Conservation (phyloP, 2,888 invertebrate species). For the Cataglyphis cursor region DNA sequence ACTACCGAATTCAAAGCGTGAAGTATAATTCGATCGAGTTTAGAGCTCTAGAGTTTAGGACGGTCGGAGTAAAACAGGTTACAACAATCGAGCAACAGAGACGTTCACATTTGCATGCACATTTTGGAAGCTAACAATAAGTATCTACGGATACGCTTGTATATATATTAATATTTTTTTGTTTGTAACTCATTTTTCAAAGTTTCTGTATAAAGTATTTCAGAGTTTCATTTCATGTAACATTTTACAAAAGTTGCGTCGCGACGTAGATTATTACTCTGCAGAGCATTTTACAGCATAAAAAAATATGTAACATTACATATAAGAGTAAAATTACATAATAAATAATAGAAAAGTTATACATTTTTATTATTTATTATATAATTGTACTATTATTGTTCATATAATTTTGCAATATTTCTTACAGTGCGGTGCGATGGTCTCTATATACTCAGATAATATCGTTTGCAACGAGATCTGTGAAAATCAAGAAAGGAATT, state of each 20-base stretch:
- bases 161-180: background rate
- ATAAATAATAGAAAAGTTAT: background rate
- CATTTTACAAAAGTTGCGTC: background rate
- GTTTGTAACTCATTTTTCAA: background rate
- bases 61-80: conserved; percentile 80
- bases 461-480: conserved; percentile 25
- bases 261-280: background rate
- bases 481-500: conserved; percentile 45
- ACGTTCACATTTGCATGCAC: conserved; percentile 67
- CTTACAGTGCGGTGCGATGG: background rate
- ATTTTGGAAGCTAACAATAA: background rate
- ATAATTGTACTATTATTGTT: background rate
- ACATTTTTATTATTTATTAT: background rate
- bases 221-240: background rate
- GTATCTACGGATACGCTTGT: background rate
- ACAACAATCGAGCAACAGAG: conserved; percentile 77
- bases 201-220: background rate
- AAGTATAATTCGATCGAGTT: conserved; percentile 70
- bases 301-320: background rate
- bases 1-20: background rate
- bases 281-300: background rate
- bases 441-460: background rate
- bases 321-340: background rate
- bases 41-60: conserved; percentile 65
- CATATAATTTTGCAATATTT: background rate